Conservation (phyloP, 2,888 invertebrate genomes). For the Aproaerema taeniolella region DNA sequence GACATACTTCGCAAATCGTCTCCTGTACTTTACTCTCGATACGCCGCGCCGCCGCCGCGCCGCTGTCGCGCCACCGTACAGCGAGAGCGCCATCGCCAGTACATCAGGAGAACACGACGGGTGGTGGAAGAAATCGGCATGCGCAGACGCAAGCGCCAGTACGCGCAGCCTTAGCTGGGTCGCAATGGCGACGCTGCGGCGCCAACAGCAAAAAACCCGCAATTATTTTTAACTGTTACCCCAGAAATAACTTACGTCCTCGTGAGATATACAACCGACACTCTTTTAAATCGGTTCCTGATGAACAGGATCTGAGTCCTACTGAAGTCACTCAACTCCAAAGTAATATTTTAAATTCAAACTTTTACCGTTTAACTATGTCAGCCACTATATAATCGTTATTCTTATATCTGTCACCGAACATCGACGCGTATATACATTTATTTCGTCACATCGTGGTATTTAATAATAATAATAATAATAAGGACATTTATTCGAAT, state of each 20-base stretch:
- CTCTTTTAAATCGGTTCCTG: not conserved
- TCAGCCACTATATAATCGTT: too few species aligned
- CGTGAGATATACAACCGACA: not conserved
- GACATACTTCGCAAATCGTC: too few species aligned
- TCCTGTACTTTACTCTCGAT: too few species aligned
- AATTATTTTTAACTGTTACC: constrained; percentile 16
- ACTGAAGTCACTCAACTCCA: not conserved
- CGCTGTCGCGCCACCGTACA: too few species aligned
- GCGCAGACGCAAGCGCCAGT: not conserved
- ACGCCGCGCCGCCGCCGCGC: too few species aligned
- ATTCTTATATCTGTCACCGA: too few species aligned
- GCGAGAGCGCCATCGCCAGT: not conserved
- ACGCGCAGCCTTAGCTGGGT: constrained; percentile 1
- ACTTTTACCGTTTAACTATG: too few species aligned
- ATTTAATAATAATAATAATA: too few species aligned
- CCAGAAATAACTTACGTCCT: constrained; percentile 3
- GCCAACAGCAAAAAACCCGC: constrained; percentile 10
- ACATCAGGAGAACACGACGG: not conserved
- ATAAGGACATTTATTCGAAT: too few species aligned
- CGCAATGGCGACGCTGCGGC: constrained; percentile 13
- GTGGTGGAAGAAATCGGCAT: not conserved
- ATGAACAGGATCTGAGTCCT: not conserved
- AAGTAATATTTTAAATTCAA: too few species aligned
- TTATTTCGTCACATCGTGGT: too few species aligned
- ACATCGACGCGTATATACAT: too few species aligned